Base-by-base conservation (phyloP, 2,888 invertebrate genomes). In the Arge pagana region DNA sequence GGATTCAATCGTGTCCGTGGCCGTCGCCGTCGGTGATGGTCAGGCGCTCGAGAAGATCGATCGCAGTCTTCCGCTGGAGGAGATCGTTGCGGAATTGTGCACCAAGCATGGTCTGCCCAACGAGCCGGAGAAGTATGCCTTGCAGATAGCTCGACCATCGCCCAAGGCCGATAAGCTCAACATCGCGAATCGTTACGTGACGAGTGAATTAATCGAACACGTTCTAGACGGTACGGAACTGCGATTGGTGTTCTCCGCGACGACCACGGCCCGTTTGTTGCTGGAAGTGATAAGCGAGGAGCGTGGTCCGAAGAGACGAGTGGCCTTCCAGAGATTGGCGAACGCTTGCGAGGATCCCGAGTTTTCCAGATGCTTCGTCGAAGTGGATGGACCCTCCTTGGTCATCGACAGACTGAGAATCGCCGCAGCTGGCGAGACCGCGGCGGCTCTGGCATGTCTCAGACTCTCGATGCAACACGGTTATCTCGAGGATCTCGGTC, bases 391-490 rank as follows among this genome's bases (percentile, higher is more conserved):
- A 8, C 41, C 41, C 7, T 35, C 41, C 3, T 19, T 51, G n/a
- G 36, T 51, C 13, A 26, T 43, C 4, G 43, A 43, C 13, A 35
- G 33, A 16, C 11, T 51, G n/a, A 33, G 33, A 42, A 31, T 35
- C 16, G 42, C 43, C 3, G 35, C 26, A 3, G 28, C 50, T 4
- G 35, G 26, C 1, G 50, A 51, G 19, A 43, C 35, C 21, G 36
- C 50, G n/a, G 42, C 50, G 8, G 50, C 41, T 10, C 13, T 51
- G 28, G 50, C 50, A 5, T 51, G 50, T 28, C 36, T 51, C 6
- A 51, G 50, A 36, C 43, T 51, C n/a, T 43, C 43, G n/a, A 43
- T 51, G 50, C 43, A 43, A 35, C 43, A 51, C 26, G 50, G 50
- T 10, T 19, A 35, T n/a, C 42, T 51, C 8, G 42, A 51, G 23